A percentile compares a stretch with the other conserved stretches of the same genome.
Evolutionary conservation across 2,113 vertebrate species (phyloP).

Genomic region (Myotis yumanensis): DNA sequence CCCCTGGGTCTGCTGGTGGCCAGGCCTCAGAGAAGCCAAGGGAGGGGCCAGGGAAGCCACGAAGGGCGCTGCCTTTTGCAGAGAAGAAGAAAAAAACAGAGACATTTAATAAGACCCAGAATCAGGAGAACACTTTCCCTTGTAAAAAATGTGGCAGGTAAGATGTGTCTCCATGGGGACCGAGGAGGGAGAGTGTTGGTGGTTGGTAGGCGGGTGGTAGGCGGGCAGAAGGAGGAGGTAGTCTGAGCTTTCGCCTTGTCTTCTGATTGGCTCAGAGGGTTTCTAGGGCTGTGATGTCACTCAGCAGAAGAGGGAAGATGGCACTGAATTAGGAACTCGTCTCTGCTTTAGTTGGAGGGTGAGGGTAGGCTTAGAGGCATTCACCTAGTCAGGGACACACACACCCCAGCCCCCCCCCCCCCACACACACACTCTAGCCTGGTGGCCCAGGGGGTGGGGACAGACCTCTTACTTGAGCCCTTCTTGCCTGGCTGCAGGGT

Average conservation of each 20-base stretch:
- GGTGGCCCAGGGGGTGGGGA: background rate
- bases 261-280: slow-evolving; percentile 47
- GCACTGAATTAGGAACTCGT: background rate
- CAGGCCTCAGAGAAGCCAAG: slow-evolving; percentile 81
- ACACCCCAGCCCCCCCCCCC: rapidly evolving
- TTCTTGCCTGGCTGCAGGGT: slow-evolving; percentile 82
- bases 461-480: background rate
- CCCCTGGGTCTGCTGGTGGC: slow-evolving; percentile 57
- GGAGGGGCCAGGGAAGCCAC: slow-evolving; percentile 83
- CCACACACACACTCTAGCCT: background rate
- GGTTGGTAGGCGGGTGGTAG: rapidly evolving
- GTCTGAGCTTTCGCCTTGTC: background rate
- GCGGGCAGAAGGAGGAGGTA: background rate
- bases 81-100: slow-evolving; percentile 82
- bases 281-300: slow-evolving; percentile 48
- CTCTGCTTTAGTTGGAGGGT: background rate
- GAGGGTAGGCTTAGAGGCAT: background rate
- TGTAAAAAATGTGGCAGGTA: slow-evolving; percentile 99
- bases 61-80: slow-evolving; percentile 78
- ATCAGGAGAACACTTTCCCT: slow-evolving; percentile 95
- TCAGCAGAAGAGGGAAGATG: background rate
- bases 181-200: background rate
- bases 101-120: slow-evolving; percentile 83
- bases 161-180: slow-evolving; percentile 5
- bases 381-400: background rate